Percentiles rank a stretch among this genome's conserved stretches.
phyloP scores from a whole-genome alignment of 1,140 invertebrate genomes.

The Carcinoscorpius rotundicauda region DNA sequence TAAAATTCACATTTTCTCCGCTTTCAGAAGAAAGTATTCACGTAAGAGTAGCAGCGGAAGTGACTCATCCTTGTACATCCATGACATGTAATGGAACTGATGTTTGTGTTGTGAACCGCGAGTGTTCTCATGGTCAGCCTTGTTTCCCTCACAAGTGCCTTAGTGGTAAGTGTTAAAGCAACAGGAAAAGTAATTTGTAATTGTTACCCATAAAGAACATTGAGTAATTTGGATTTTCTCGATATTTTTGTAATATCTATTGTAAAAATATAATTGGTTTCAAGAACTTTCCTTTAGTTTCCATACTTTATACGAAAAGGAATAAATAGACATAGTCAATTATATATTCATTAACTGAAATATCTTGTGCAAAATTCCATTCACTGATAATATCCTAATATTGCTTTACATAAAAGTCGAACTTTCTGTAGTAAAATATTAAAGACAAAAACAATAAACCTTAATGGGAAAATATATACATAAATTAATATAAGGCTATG shows the following conservation, averaged over 20 bases:
- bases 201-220: neutral
- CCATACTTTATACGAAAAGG: neutral
- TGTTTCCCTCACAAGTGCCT: conserved; percentile 52
- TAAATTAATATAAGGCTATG: no score
- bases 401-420: no score
- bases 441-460: no score
- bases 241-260: neutral
- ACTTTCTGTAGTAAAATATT: no score
- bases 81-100: conserved; percentile 52
- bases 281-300: conserved; percentile 6
- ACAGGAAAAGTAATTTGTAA: neutral
- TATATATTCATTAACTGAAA: no score
- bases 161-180: conserved; percentile 29
- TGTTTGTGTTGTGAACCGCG: conserved; percentile 53
- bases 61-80: conserved; percentile 64
- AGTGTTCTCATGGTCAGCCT: conserved; percentile 40
- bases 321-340: neutral
- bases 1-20: neutral
- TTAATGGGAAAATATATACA: no score
- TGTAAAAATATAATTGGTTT: neutral
- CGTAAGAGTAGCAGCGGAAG: conserved; percentile 39
- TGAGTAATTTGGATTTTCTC: neutral
- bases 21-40: conserved; percentile 31
- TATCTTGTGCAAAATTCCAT: no score
- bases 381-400: no score